Evolutionary conservation across 2,888 invertebrate species (phyloP).

Genomic region (Netelia virgata): DNA sequence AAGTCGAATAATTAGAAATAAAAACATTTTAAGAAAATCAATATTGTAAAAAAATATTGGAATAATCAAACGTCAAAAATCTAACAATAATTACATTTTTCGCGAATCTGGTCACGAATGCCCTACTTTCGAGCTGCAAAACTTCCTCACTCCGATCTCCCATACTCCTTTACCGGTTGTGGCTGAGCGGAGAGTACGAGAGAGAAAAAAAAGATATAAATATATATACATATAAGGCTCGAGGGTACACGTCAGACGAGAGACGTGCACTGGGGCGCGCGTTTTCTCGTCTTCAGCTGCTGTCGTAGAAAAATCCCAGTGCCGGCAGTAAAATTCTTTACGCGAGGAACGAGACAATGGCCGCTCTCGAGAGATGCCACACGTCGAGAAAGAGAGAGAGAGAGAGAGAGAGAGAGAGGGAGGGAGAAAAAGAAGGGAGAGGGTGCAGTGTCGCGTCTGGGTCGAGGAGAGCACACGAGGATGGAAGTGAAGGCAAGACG

Average conservation of each 20-base stretch:
- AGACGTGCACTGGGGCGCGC: constrained; percentile 44
- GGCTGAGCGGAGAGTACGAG: neutral
- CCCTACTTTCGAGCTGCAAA: constrained; percentile 1
- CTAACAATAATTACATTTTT: constrained; percentile 3
- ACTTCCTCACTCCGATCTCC: neutral
- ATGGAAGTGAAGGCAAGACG: constrained; percentile 51
- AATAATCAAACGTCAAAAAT: constrained; percentile 6
- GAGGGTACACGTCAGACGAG: constrained; percentile 56
- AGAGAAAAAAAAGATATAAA: constrained; percentile 46
- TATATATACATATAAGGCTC: constrained; percentile 57
- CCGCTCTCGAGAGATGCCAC: constrained; percentile 66
- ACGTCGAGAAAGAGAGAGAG: constrained; percentile 44
- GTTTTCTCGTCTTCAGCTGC: constrained; percentile 59
- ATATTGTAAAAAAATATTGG: neutral
- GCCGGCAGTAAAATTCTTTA: constrained; percentile 69
- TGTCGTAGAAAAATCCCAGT: constrained; percentile 65
- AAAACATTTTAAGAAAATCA: neutral
- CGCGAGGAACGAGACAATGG: constrained; percentile 66
- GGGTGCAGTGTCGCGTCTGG: constrained; percentile 36
- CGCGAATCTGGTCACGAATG: constrained; percentile 19
- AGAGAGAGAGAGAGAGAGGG: constrained; percentile 25
- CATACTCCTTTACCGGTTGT: constrained; percentile 15
- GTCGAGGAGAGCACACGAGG: constrained; percentile 28
- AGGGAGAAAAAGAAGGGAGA: neutral
- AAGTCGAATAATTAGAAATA: neutral